Evolutionary conservation across 2,113 vertebrate species (phyloP), one percentile per base, ranked within the genome.

Genomic region (Charina bottae): DNA sequence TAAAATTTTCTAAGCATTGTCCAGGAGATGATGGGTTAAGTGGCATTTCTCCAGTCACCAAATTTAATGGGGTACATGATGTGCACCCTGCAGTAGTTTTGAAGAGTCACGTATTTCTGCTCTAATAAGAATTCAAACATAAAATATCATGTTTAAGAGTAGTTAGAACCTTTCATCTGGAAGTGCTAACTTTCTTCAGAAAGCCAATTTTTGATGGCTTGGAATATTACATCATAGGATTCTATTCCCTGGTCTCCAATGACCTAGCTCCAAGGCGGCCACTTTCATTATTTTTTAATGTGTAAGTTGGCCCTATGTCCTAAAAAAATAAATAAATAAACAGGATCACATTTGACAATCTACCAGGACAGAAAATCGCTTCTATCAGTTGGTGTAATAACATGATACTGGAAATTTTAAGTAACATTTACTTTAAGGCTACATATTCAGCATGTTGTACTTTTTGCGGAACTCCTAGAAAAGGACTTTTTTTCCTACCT

Each of bases 401-500:
- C 56, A 87, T 87, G 8, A 89, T 78, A 6, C 24, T 49, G 24
- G 42, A 56, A 59, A 33, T 15, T 54, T 86, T 54, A 54, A 54
- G 68, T 15, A 46, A 10, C 92, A 91, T 94, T 93, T 93, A 94
- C 78, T 83, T 94, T 92, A 92, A 72, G 59, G 92, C 91, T 59
- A 85, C 10, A 87, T 6, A n/a, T 49, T 85, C 0, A 90, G 11
- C n/a, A 85, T 94, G 59, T 21, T 90, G 28, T 23, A 64, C 83
- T 56, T 94, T 54, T 91, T 46, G 11, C 88, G 37, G 17, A 42
- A 15, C 23, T 49, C 56, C 64, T 88, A 84, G 85, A 58, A 94
- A 8, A 93, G 0, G 94, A 24, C 3, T 46, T 19, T 42, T 42
- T 60, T n/a, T 1, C 95, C 95, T 97, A 99, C 99, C 98, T 98